Conservation (phyloP, 2,888 invertebrate genomes). For the Cataglyphis albicans region DNA sequence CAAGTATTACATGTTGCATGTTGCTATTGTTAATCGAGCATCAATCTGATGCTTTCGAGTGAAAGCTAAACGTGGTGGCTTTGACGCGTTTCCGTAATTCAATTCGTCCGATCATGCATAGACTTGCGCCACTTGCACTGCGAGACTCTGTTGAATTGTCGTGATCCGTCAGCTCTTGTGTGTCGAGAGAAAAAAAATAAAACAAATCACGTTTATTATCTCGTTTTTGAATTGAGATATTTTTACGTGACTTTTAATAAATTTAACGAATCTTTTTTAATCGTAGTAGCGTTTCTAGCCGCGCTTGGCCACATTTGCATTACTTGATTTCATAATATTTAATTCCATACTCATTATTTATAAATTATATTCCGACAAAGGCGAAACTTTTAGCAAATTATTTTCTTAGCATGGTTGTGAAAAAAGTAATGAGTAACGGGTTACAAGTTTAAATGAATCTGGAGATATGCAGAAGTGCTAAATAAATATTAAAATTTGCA, state of each 20-base stretch:
- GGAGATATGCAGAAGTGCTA: not conserved
- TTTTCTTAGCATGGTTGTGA: not conserved
- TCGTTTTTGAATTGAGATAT: not conserved
- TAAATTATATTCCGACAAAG: not conserved
- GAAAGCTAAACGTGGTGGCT: not conserved
- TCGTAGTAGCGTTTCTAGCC: not conserved
- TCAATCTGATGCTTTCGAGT: not conserved
- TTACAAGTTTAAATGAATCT: conserved; percentile 17
- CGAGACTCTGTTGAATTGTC: not conserved
- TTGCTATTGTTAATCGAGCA: not conserved
- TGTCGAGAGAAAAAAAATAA: not conserved
- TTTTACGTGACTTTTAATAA: conserved; percentile 10
- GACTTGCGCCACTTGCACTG: conserved; percentile 43
- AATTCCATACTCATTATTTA: not conserved
- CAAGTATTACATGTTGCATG: not conserved
- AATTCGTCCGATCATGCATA: conserved; percentile 44
- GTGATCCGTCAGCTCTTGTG: not conserved
- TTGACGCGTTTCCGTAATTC: conserved; percentile 9
- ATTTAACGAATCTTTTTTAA: not conserved
- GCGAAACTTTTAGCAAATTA: not conserved
- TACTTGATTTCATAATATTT: conserved; percentile 5
- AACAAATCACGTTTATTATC: not conserved
- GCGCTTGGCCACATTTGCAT: not conserved
- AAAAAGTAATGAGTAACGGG: not conserved
- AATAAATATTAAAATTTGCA: not conserved